Percentiles rank a stretch among this genome's conserved stretches.
These are phyloP conservation scores for Xestia xanthographa DNA, from an alignment of 2,888 invertebrate genomes.

Conservation along the genomic window DNA sequence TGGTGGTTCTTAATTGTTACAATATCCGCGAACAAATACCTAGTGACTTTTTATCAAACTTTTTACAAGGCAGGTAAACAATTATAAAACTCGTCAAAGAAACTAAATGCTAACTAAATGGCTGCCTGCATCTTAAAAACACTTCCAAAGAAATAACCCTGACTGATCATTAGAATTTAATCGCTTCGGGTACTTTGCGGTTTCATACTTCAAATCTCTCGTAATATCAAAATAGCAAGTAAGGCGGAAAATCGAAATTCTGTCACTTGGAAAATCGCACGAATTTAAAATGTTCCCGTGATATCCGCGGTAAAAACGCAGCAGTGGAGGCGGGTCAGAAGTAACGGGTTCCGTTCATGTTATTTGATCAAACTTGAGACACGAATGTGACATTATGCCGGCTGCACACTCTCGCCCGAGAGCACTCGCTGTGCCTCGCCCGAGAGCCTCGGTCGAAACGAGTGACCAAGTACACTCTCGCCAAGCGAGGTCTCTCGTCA, in stretches of 20 bases:
- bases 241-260: conserved; percentile 68
- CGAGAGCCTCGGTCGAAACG: no score
- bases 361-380: conserved; percentile 47
- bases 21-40: conserved; percentile 54
- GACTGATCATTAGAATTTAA: conserved; percentile 38
- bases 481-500: no score
- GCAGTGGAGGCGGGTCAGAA: conserved; percentile 25
- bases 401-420: no score
- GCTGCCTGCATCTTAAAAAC: conserved; percentile 24
- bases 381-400: neutral
- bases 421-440: no score
- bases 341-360: conserved; percentile 33
- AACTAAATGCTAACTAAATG: conserved; percentile 26
- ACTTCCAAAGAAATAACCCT: conserved; percentile 28
- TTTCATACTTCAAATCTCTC: conserved; percentile 44
- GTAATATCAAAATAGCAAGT: conserved; percentile 61
- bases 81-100: conserved; percentile 45
- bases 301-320: conserved; percentile 49
- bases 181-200: conserved; percentile 36
- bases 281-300: conserved; percentile 60
- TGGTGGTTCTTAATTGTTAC: conserved; percentile 51
- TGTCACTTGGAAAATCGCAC: conserved; percentile 63
- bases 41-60: conserved; percentile 40
- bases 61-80: conserved; percentile 41
- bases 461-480: no score